phyloP scores from a whole-genome alignment of 53 echinoderm and acorn worm species.

The Paracentrotus lividus region DNA sequence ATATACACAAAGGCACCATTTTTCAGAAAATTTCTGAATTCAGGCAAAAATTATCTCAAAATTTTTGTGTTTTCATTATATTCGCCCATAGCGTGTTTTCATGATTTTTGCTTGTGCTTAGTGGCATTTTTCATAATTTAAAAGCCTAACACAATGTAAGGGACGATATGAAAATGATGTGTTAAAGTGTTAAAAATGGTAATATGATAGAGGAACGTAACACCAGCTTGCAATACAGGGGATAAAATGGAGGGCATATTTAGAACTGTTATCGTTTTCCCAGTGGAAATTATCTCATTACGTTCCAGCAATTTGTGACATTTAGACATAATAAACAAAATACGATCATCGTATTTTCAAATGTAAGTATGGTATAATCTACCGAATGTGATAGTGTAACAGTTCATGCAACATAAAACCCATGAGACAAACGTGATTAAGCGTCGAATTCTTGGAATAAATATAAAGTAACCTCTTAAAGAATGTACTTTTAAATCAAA shows the following conservation, averaged over 20 bases:
- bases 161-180: background rate
- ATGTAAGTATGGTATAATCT: background rate
- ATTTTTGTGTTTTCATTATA: no score
- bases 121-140: no score
- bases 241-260: background rate
- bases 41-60: no score
- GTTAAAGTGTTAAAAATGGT: background rate
- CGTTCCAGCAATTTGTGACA: background rate
- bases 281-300: background rate
- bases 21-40: no score
- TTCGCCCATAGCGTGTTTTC: no score
- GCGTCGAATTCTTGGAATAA: background rate
- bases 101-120: no score
- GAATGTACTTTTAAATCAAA: constrained; percentile 19
- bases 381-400: background rate
- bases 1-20: no score
- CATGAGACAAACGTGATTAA: background rate
- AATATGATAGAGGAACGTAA: constrained; percentile 9
- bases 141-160: no score
- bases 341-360: background rate
- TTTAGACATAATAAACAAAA: background rate
- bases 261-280: background rate
- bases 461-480: background rate
- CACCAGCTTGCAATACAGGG: constrained; percentile 3
- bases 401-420: background rate